These are phyloP conservation scores for Lasaia peninsularis DNA, from an alignment of 1,140 invertebrate species.

Conservation along the genomic window DNA sequence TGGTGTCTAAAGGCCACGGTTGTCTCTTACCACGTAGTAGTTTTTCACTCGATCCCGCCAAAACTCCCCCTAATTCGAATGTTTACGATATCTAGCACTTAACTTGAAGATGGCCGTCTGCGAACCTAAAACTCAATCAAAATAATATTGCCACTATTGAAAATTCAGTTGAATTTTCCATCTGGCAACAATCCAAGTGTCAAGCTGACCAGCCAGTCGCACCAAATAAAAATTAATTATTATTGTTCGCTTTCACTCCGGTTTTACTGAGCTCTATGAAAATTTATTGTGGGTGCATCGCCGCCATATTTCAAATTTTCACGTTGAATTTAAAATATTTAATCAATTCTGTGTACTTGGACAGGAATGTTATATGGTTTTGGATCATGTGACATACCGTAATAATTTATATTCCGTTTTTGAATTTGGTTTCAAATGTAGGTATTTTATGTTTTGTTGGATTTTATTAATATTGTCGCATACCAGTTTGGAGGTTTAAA, in stretches of 20 bases:
- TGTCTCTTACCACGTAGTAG: too few species aligned
- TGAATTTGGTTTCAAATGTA: too few species aligned
- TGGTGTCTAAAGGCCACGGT: too few species aligned
- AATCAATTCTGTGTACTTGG: neutral
- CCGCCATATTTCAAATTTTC: constrained; percentile 1
- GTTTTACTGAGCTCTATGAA: neutral
- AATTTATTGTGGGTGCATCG: neutral
- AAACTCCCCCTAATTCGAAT: too few species aligned
- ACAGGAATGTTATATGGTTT: too few species aligned
- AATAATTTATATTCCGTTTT: too few species aligned
- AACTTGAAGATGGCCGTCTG: constrained; percentile 2
- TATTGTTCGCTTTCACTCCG: constrained; percentile 40
- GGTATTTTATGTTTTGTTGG: too few species aligned
- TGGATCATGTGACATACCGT: too few species aligned
- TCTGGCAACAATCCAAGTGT: constrained; percentile 46
- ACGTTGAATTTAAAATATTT: constrained; percentile 2
- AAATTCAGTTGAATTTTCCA: constrained; percentile 28
- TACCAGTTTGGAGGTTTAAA: too few species aligned
- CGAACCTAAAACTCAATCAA: constrained; percentile 32
- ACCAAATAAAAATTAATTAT: constrained; percentile 54
- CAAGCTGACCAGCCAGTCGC: constrained; percentile 22
- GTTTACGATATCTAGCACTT: too few species aligned
- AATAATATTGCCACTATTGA: constrained; percentile 41
- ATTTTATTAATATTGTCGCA: too few species aligned
- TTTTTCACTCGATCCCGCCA: too few species aligned